A percentile compares a stretch with the other conserved stretches of the same genome.
phyloP scores from a whole-genome alignment of 1,140 invertebrate species.

The Pogonomyrmex californicus region DNA sequence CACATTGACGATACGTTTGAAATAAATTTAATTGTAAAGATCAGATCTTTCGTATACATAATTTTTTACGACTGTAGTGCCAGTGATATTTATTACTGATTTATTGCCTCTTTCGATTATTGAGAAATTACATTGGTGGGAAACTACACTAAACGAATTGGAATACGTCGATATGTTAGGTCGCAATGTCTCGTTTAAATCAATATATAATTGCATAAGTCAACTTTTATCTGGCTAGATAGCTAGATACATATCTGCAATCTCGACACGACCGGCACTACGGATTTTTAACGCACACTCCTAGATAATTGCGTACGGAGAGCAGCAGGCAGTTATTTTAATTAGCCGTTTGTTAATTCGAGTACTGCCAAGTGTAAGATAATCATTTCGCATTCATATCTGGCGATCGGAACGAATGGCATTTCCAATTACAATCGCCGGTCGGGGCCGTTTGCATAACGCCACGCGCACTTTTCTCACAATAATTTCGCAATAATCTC shows the following conservation, averaged over 20 bases:
- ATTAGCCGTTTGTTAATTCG: constrained; percentile 30
- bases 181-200: background rate
- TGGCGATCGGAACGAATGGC: background rate
- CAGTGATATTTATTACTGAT: background rate
- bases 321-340: constrained; percentile 9
- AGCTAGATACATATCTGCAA: constrained; percentile 11
- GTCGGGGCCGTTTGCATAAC: background rate
- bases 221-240: background rate
- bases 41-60: background rate
- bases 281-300: constrained; percentile 3
- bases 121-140: background rate
- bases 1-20: background rate
- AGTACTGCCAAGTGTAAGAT: background rate
- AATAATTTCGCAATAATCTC: constrained; percentile 6
- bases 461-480: background rate
- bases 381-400: background rate
- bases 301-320: background rate
- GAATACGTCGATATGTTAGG: background rate
- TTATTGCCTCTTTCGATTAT: background rate
- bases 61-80: background rate
- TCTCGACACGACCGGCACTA: background rate
- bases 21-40: background rate
- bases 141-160: background rate
- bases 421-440: constrained; percentile 31
- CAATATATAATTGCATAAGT: constrained; percentile 7